Conservation (phyloP, 53 echinoderm and acorn worm species). For the Pentamera pediparva region DNA sequence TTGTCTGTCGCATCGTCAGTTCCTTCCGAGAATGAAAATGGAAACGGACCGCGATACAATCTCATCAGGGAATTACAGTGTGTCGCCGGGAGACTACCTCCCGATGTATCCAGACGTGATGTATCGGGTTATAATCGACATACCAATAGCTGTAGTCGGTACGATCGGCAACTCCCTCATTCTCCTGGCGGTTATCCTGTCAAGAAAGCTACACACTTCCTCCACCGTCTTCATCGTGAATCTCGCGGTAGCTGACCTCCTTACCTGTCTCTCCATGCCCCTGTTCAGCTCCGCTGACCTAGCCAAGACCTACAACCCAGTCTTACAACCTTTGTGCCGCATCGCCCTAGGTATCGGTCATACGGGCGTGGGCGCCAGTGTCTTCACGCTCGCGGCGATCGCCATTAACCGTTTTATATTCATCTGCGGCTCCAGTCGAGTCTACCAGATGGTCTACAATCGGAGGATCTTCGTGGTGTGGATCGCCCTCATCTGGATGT, state of each 20-base stretch:
- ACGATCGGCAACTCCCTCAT: not conserved
- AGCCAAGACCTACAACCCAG: not conserved
- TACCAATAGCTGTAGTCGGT: not conserved
- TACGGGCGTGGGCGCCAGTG: not conserved
- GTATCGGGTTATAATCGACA: no score
- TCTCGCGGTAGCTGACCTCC: not conserved
- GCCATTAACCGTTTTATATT: no score
- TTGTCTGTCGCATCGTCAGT: no score
- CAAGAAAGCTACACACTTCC: not conserved
- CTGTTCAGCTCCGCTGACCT: not conserved
- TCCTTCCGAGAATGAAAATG: no score
- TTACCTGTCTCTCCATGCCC: not conserved
- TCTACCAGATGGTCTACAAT: not conserved
- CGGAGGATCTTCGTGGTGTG: not conserved
- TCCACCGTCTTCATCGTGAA: conserved; percentile 6
- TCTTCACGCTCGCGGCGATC: not conserved
- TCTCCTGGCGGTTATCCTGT: not conserved
- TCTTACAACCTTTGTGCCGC: not conserved
- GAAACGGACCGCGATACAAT: no score
- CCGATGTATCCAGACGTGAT: no score
- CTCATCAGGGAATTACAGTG: no score
- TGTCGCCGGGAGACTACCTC: no score
- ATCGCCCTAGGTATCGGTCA: not conserved
- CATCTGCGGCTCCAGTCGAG: not conserved
- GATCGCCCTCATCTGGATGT: not conserved